Evolutionary conservation across 30 jellyfish, hydroid and myxozoan species (phyloP), one percentile per base, ranked within the genome.

Genomic region (Catostylus mosaicus): DNA sequence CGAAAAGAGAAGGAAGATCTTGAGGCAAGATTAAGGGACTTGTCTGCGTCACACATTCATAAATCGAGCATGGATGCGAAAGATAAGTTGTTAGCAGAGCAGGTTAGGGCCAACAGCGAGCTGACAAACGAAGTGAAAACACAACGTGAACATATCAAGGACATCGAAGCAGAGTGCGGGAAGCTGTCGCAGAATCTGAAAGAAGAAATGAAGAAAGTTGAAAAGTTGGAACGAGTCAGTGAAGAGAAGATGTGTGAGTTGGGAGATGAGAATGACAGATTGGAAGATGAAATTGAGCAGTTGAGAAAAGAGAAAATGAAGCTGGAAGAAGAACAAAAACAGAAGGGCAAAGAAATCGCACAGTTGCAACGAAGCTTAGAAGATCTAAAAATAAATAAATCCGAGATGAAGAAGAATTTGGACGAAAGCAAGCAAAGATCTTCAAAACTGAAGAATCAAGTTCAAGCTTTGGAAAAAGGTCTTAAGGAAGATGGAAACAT

Each of bases 31-130:
- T 12, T 86, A 26, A 66, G 63, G 37, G 96, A 86, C 22, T 34
- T 86, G 31, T 64, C 77, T 18, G 60, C 64, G 1, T 72, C 85
- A 16, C 89, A 86, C 52, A 73, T 86, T 40, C 88, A 86, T 38
- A 86, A 76, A 52, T 75, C 87, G 27, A 66, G 81, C 46, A 34
- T 86, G 35, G 88, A 86, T 29, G 80, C 78, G 22, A 86, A 75
- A 65, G 89, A 86, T 29, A 68, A 50, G 75, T 63, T 76, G 30
- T 59, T 86, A 1, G 68, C 64, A 23, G 96, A 86, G 35, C 96
- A 86, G 51, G 77, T 76, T 3, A 36, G 35, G 64, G 81, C 75
- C 26, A 86, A 86, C 46, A 52, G 69, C 4, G 87, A 64, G 23
- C 35, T 86, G 45, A 45, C 86, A 24, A 37, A 54, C 27, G 86